A percentile compares a stretch with the other conserved stretches of the same genome.
These are phyloP conservation scores for Rhopalosiphum nymphaeae DNA, from an alignment of 2,888 invertebrate genomes.

Conservation along the genomic window DNA sequence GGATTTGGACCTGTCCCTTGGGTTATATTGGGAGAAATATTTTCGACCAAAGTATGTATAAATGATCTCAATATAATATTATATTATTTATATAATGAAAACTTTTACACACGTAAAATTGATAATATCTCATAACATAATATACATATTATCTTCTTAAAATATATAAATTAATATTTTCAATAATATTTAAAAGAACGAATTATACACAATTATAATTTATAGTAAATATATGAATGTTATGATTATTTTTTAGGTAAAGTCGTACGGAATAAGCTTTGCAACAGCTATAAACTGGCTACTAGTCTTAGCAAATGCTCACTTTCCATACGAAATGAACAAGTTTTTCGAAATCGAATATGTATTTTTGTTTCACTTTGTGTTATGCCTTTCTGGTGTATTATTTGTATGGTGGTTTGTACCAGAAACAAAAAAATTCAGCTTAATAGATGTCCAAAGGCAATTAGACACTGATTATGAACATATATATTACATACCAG, in stretches of 20 bases:
- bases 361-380: background rate
- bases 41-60: background rate
- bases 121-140: too few relatives aligned
- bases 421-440: background rate
- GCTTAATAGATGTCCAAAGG: background rate
- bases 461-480: background rate
- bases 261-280: background rate
- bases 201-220: too few relatives aligned
- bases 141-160: background rate
- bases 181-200: too few relatives aligned
- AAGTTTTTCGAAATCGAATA: background rate
- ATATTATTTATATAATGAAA: too few relatives aligned
- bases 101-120: too few relatives aligned
- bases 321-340: background rate
- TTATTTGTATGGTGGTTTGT: background rate
- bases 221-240: too few relatives aligned
- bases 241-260: background rate
- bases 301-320: background rate
- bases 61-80: too few relatives aligned
- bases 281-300: background rate
- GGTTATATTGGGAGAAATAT: slow-evolving; percentile 19
- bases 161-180: too few relatives aligned
- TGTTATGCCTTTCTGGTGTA: background rate
- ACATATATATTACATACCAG: background rate
- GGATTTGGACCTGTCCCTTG: slow-evolving; percentile 29